These are phyloP conservation scores for Clitarchus hookeri DNA, from an alignment of 2,888 invertebrate species.

Conservation along the genomic window DNA sequence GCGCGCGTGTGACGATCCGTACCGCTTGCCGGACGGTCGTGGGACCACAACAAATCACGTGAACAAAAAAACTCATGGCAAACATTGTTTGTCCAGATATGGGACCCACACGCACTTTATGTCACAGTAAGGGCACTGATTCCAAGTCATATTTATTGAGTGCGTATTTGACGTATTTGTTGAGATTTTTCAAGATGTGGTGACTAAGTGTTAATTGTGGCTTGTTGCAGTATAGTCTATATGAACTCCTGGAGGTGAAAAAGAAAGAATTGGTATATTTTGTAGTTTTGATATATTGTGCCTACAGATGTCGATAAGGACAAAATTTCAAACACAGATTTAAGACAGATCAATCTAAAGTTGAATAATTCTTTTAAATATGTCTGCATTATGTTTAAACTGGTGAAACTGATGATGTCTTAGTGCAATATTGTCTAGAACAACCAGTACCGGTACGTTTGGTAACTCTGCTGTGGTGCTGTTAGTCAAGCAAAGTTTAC, in stretches of 20 bases:
- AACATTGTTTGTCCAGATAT: neutral
- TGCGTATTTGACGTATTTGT: neutral
- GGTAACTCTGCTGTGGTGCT: too few species aligned
- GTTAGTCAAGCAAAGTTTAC: too few species aligned
- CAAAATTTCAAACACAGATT: neutral
- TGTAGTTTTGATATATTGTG: neutral
- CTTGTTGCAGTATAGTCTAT: neutral
- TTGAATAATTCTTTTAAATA: neutral
- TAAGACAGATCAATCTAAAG: too few species aligned
- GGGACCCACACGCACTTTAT: neutral
- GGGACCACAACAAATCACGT: neutral
- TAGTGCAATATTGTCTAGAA: neutral
- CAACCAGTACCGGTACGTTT: neutral
- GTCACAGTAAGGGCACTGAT: neutral
- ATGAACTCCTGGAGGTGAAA: neutral
- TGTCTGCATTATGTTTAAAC: neutral
- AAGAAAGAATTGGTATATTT: neutral
- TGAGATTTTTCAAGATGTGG: neutral
- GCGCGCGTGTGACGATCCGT: neutral
- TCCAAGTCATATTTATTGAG: constrained; percentile 14
- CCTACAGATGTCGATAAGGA: neutral
- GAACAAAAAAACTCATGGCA: neutral
- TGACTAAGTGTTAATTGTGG: neutral
- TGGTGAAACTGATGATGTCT: neutral
- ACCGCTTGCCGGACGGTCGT: neutral